phyloP scores from a whole-genome alignment of 2,888 invertebrate genomes.

The Dugesia japonica region DNA sequence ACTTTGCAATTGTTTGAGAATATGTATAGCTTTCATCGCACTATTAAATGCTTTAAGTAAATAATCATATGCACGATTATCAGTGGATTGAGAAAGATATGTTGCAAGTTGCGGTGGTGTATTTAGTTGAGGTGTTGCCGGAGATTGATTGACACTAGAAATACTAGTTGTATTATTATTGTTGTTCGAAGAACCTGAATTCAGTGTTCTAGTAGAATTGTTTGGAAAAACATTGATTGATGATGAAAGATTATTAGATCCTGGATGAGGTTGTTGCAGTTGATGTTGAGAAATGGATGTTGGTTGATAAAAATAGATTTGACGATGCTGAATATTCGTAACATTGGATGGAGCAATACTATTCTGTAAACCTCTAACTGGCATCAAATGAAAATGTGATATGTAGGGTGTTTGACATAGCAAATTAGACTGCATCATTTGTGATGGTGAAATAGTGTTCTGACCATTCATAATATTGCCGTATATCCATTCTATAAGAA shows the following conservation, averaged over 20 bases:
- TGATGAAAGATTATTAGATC: background rate
- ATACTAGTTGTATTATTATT: too few species aligned
- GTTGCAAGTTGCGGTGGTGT: background rate
- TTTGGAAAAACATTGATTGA: background rate
- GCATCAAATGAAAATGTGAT: background rate
- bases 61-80: background rate
- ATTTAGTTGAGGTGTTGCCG: background rate
- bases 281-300: background rate
- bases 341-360: background rate
- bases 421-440: background rate
- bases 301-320: conserved; percentile 8
- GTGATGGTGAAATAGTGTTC: background rate
- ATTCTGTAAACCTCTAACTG: background rate
- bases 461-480: background rate
- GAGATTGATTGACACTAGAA: background rate
- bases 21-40: background rate
- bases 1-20: conserved; percentile 20
- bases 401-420: background rate
- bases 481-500: background rate
- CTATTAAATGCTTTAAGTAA: conserved; percentile 1
- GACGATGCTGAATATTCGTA: background rate
- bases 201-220: background rate
- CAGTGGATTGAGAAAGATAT: background rate
- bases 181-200: background rate
- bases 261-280: background rate